Evolutionary conservation across 2,888 invertebrate species (phyloP), one percentile per base, ranked within the genome.

Genomic region (Tromatobia lineatoria): DNA sequence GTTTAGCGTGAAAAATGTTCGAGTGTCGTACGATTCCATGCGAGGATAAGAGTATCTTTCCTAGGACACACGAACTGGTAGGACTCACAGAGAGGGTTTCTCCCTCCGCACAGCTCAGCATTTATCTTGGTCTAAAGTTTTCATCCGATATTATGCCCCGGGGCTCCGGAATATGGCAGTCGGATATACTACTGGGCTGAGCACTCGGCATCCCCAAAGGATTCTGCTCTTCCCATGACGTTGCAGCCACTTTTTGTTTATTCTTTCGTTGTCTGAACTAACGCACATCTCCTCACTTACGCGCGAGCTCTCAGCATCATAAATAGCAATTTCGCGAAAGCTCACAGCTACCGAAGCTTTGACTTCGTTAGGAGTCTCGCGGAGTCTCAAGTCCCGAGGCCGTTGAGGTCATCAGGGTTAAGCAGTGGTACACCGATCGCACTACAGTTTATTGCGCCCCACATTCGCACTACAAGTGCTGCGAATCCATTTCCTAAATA

Each of bases 121-220:
- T 88, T 87, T 86, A 88, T 89, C 89, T 87, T 86, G 85, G 77
- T 85, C 86, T 64, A 87, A 88, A 88, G 74, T 89, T 89, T 88
- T 87, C 87, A 88, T 87, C 86, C 87, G 82, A 87, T 87, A 87
- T 85, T 85, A 88, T 84, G 73, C 81, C 70, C 82, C 34, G 47
- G 74, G 76, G 69, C 38, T 77, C 59, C 18, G 38, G 66, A 78
- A 73, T 78, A 59, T 47, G 78, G 50, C 38, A 78, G 74, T 66
- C 71, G 80, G 76, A 80, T 69, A 71, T 74, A 74, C 61, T 59
- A 59, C 57, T 34, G 11, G 34, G 59, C 23, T 73, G 73, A 59
- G 74, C 34, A 61, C 47, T 74, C 61, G n/a, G 47, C 64, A 61
- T 34, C 59, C 69, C 50, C 69, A 61, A 23, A 80, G 69, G 47